Evolutionary conservation across 2,113 vertebrate genomes (phyloP).

Genomic region (Mastomys natalensis): DNA sequence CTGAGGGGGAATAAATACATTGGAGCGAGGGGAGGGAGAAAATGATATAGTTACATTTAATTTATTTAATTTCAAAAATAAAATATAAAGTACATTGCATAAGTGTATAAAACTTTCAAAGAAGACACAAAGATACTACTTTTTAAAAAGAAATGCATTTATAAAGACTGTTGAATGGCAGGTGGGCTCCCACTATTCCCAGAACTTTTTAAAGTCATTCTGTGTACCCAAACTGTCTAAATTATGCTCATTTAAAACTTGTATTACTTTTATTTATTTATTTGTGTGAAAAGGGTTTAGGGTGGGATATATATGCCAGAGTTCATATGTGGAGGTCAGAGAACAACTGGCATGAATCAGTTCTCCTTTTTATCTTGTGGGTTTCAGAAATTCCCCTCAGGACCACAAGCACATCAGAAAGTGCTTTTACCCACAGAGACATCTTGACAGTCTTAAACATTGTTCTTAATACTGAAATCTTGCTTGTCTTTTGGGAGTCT

Average conservation of each 20-base stretch:
- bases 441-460: no score
- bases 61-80: not conserved
- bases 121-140: not conserved
- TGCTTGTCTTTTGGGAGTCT: slow-evolving; percentile 41
- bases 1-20: not conserved
- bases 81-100: not conserved
- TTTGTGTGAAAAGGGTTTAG: not conserved
- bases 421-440: not conserved
- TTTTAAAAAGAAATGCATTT: not conserved
- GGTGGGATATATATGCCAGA: not conserved
- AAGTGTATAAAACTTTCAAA: not conserved
- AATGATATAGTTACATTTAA: not conserved
- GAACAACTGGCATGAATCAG: not conserved
- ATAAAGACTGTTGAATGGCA: not conserved
- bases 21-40: not conserved
- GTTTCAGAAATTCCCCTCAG: not conserved
- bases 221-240: not conserved
- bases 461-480: slow-evolving; percentile 26
- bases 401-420: not conserved
- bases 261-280: not conserved
- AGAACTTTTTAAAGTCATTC: slow-evolving; percentile 9
- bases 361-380: not conserved
- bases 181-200: not conserved
- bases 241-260: not conserved
- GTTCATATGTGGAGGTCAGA: not conserved